Evolutionary conservation across 2,888 invertebrate genomes (phyloP), one percentile per base, ranked within the genome.

Genomic region (Oligia fasciuncula): DNA sequence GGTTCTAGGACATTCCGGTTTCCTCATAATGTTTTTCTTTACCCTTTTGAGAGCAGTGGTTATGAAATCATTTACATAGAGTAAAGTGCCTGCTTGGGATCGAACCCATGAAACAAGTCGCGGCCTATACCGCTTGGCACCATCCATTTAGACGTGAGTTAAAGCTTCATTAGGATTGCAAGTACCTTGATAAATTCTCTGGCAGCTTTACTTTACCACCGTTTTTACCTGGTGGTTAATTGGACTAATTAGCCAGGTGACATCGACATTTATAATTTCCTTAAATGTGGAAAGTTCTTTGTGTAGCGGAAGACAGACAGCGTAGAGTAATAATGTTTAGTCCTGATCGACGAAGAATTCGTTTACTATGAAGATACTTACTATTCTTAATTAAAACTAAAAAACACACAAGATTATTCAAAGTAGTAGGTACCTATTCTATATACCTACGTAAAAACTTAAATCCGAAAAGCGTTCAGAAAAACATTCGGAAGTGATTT

Each of bases 401-500:
- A 29, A 62, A 29, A 51, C 4, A 35, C 4, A 43, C 46, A 69
- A 23, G 14, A 66, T 19, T 4, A n/a, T 43, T 17, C 6, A 43
- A 65, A 63, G 2, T 46, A 35, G 2, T 49, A 57, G 2, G 11
- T 60, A 29, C 29, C 29, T 29, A 51, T 40, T 51, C 65, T 14
- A 17, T 69, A 46, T 60, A 63, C 35, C 62, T 43, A 71, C 74
- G 14, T 17, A 62, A 84, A 78, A 76, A 76, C 66, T 83, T 73
- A 51, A 46, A 62, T 77, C 35, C n/a, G 35, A 73, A 85, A 79
- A 79, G 57, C 60, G 23, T 62, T 60, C 69, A 70, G 29, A 80
- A 89, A 85, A 85, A 83, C 87, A 88, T 88, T 90, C 85, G 62
- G 69, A 54, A 79, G 69, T 78, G 74, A 87, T 89, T 89, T 85